Percentiles rank a stretch among this genome's conserved stretches.
Conservation (phyloP, 2,888 invertebrate species). For the Melipona bicolor region DNA sequence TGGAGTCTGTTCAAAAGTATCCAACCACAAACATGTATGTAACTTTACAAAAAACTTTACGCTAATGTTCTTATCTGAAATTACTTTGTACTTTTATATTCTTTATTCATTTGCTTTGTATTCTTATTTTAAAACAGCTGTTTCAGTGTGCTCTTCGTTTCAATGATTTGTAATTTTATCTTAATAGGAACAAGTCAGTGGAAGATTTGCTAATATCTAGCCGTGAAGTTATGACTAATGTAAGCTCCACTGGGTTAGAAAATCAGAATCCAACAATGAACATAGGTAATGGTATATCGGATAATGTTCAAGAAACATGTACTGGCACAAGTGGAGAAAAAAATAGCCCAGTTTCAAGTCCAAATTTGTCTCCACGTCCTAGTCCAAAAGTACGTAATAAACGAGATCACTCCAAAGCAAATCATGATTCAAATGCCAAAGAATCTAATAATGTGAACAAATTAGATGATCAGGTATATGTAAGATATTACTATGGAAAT, state of each 20-base stretch:
- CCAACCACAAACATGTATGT: conserved; percentile 75
- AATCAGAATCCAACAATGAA: conserved; percentile 84
- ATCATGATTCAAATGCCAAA: conserved; percentile 70
- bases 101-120: neutral
- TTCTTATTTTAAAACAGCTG: neutral
- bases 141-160: conserved; percentile 12
- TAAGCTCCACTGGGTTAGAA: conserved; percentile 86
- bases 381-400: conserved; percentile 81
- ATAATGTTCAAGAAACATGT: conserved; percentile 83
- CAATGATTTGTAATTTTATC: conserved; percentile 19
- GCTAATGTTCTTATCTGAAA: neutral
- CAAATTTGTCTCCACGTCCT: conserved; percentile 85
- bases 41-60: conserved; percentile 14
- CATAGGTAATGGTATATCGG: conserved; percentile 82
- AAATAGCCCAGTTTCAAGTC: conserved; percentile 85
- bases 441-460: conserved; percentile 70
- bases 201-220: conserved; percentile 88
- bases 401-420: conserved; percentile 71
- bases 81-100: neutral
- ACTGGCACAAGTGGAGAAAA: conserved; percentile 69
- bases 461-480: conserved; percentile 74
- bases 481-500: conserved; percentile 44
- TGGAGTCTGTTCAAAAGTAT: conserved; percentile 72
- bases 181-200: conserved; percentile 87
- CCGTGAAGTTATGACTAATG: conserved; percentile 88